Evolutionary conservation across 1,140 invertebrate species (phyloP).

Genomic region (Drosophila tani): DNA sequence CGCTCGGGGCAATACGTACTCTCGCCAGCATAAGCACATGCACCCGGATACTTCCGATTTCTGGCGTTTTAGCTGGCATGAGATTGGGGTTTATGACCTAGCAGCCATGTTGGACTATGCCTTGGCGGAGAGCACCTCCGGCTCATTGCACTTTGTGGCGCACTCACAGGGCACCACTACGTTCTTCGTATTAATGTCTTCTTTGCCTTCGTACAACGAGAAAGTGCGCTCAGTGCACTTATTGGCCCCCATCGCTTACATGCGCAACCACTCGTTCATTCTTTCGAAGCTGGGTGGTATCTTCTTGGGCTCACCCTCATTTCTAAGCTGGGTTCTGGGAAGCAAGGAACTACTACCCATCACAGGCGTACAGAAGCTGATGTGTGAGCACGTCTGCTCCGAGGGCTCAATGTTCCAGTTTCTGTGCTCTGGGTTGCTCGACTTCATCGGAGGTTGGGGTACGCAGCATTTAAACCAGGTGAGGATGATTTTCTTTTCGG

Average conservation of each 20-base stretch:
- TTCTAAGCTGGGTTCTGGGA: slow-evolving; percentile 71
- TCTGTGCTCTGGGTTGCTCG: slow-evolving; percentile 67
- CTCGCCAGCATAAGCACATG: slow-evolving; percentile 87
- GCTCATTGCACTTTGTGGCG: slow-evolving; percentile 88
- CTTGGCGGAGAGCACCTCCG: slow-evolving; percentile 86
- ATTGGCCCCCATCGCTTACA: slow-evolving; percentile 87
- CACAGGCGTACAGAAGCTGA: slow-evolving; percentile 65
- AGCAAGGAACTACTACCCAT: slow-evolving; percentile 76
- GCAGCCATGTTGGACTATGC: slow-evolving; percentile 90
- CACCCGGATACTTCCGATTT: slow-evolving; percentile 87
- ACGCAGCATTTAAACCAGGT: slow-evolving; percentile 78
- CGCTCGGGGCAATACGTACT: slow-evolving; percentile 89
- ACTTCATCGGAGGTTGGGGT: slow-evolving; percentile 80
- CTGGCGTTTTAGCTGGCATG: slow-evolving; percentile 88
- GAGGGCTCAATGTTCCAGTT: slow-evolving; percentile 68
- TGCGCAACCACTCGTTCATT: slow-evolving; percentile 86
- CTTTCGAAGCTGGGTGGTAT: slow-evolving; percentile 83
- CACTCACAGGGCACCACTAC: slow-evolving; percentile 88
- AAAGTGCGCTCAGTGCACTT: slow-evolving; percentile 86
- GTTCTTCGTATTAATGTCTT: slow-evolving; percentile 86
- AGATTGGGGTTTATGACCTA: slow-evolving; percentile 90
- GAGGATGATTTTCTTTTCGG: slow-evolving; percentile 7
- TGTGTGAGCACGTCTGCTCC: slow-evolving; percentile 75
- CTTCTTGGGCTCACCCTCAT: slow-evolving; percentile 73
- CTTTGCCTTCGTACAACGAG: slow-evolving; percentile 87